Base-by-base conservation (phyloP, 2,797 vertebrate species). In the Crenuchus spilurus region DNA sequence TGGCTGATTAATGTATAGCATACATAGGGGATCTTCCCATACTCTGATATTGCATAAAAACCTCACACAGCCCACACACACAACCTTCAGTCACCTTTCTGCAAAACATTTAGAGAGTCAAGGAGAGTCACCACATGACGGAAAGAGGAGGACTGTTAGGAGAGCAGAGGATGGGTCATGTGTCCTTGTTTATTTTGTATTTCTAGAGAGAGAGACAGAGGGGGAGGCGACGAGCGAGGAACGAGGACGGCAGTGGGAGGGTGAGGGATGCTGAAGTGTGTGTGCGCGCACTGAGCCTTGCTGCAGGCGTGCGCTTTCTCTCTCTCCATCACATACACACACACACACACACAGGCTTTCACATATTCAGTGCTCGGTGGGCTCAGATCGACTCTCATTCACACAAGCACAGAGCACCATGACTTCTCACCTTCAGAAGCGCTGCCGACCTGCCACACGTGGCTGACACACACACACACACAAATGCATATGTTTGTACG, bases 361-460 rank as follows among this genome's bases (percentile, higher is more conserved):
- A 70, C 69, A 55, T 20, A 68, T 20, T 16, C 61, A 70, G 70
- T 20, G 20, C 44, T 58, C n/a, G n/a, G n/a, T n/a, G n/a, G n/a
- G n/a, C n/a, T n/a, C n/a, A n/a, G n/a, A n/a, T n/a, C n/a, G n/a
- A 33, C 46, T 24, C 31, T 6, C 68, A 37, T 60, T 64, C 33
- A 35, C 49, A 39, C 51, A 37, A 24, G 26, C 54, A 26, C 64
- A 42, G 52, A 58, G 26, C 74, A 75, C 31, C 75, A 84, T 84
- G 84, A 75, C 66, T 75, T 58, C 74, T 78, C 71, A 72, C 52
- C 67, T 62, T 65, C n/a, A 6, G 49, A 70, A 51, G 24, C 55
- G 18, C 52, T 35, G 52, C 49, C 18, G 55, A 57, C 75, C 33
- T 4, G 41, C 67, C 54, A 8, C 33, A 10, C 20, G 20, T 35